phyloP scores from a whole-genome alignment of 2,113 vertebrate genomes.

The Vicugna pacos region DNA sequence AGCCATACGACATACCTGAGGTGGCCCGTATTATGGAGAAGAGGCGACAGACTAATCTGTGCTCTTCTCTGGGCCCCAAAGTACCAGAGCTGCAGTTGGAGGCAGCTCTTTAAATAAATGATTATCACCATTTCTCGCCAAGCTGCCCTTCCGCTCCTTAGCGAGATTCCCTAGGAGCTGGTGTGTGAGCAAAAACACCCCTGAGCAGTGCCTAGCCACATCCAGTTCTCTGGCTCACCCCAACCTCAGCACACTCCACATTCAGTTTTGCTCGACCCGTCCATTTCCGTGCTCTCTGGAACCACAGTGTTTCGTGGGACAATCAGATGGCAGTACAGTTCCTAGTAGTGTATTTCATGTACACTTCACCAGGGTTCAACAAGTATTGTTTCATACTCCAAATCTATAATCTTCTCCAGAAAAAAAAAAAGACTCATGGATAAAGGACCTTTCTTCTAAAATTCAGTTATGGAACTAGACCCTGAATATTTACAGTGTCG shows the following conservation, averaged over 20 bases:
- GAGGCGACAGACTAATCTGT: conserved; percentile 16
- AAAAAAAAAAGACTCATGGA: background rate
- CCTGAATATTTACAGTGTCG: background rate
- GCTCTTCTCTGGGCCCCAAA: background rate
- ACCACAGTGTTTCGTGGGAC: background rate
- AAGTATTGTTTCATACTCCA: background rate
- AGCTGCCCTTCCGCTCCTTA: background rate
- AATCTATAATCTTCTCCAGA: background rate
- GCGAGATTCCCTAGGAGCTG: background rate
- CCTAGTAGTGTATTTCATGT: background rate
- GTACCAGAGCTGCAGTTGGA: background rate
- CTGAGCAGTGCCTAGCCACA: background rate
- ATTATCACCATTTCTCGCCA: background rate
- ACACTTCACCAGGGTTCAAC: background rate
- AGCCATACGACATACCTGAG: background rate
- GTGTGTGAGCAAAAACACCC: background rate
- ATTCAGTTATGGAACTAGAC: background rate
- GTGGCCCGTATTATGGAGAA: background rate
- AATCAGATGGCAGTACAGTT: background rate
- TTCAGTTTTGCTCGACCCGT: background rate
- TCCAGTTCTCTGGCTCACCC: background rate
- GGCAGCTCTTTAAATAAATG: conserved; percentile 72
- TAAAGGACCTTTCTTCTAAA: background rate
- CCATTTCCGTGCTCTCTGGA: conserved; percentile 3
- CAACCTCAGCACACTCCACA: rapidly evolving